phyloP scores from a whole-genome alignment of 2,888 invertebrate genomes.

The Hypena proboscidalis region DNA sequence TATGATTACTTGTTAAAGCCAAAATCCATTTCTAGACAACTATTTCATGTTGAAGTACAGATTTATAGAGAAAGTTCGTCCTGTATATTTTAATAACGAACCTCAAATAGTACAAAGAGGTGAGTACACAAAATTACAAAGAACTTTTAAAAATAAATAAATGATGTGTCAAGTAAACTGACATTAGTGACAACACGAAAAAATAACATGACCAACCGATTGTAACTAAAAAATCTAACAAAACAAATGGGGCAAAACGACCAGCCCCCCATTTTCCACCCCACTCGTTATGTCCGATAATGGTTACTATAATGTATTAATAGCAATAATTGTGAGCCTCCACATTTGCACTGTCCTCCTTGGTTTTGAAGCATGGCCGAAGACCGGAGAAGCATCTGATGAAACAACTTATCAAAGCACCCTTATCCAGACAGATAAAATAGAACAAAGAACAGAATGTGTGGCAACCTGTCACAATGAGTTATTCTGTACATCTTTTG shows the following conservation, averaged over 20 bases:
- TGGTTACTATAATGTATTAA: conserved; percentile 50
- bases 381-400: neutral
- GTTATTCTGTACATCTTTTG: conserved; percentile 8
- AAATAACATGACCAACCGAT: conserved; percentile 47
- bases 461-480: conserved; percentile 55
- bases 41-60: no score
- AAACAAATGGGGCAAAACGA: conserved; percentile 52
- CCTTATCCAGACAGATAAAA: conserved; percentile 42
- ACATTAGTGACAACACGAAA: neutral
- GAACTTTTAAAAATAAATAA: conserved; percentile 22
- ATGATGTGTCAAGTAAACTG: conserved; percentile 15
- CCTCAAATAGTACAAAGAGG: no score
- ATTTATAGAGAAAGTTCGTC: no score
- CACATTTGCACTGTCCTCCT: conserved; percentile 55
- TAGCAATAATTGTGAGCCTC: conserved; percentile 53
- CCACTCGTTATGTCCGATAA: conserved; percentile 61
- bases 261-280: conserved; percentile 52
- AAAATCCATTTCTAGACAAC: no score
- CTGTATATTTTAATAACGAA: no score
- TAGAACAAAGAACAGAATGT: conserved; percentile 52
- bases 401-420: conserved; percentile 17
- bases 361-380: conserved; percentile 44
- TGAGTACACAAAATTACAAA: neutral
- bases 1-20: no score
- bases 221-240: conserved; percentile 36